Conservation (phyloP, 2,797 vertebrate species). For the Chelonia mydas region DNA sequence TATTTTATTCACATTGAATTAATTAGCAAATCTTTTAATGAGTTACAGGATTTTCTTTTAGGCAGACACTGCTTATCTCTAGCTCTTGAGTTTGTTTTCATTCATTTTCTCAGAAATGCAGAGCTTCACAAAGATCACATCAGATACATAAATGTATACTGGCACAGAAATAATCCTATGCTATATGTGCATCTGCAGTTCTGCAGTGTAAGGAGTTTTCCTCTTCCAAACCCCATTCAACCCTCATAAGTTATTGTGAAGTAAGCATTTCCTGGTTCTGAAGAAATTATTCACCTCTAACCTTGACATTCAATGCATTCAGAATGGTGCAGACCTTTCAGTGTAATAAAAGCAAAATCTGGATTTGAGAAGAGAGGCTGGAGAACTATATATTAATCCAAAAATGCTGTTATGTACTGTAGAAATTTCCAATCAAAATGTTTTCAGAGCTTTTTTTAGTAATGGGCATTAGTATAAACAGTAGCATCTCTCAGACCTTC, state of each 20-base stretch:
- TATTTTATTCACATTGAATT: slow-evolving; percentile 48
- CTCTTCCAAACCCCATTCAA: slow-evolving; percentile 12
- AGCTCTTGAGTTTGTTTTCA: slow-evolving; percentile 65
- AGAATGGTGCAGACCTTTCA: not conserved
- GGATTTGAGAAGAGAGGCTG: slow-evolving; percentile 22
- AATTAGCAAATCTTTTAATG: slow-evolving; percentile 67
- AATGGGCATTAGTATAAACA: slow-evolving; percentile 40
- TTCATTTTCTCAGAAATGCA: slow-evolving; percentile 53
- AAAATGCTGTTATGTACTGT: slow-evolving; percentile 26
- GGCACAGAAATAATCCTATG: slow-evolving; percentile 22
- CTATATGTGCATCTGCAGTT: slow-evolving; percentile 49
- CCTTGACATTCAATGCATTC: slow-evolving; percentile 35
- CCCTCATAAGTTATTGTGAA: slow-evolving; percentile 22
- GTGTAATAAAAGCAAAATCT: slow-evolving; percentile 30
- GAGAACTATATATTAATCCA: slow-evolving; percentile 18
- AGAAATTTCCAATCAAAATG: slow-evolving; percentile 37
- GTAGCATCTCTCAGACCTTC: slow-evolving; percentile 16
- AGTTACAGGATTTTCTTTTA: slow-evolving; percentile 59
- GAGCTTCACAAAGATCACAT: slow-evolving; percentile 56
- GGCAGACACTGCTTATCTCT: slow-evolving; percentile 6
- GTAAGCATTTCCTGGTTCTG: slow-evolving; percentile 39
- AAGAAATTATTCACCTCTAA: slow-evolving; percentile 34
- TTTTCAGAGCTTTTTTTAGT: slow-evolving; percentile 40
- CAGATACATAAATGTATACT: slow-evolving; percentile 48
- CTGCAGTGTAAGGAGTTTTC: slow-evolving; percentile 36